Percentiles rank a stretch among this genome's conserved stretches.
Conservation (phyloP, 2,888 invertebrate genomes). For the Mesorhabditis belari region DNA sequence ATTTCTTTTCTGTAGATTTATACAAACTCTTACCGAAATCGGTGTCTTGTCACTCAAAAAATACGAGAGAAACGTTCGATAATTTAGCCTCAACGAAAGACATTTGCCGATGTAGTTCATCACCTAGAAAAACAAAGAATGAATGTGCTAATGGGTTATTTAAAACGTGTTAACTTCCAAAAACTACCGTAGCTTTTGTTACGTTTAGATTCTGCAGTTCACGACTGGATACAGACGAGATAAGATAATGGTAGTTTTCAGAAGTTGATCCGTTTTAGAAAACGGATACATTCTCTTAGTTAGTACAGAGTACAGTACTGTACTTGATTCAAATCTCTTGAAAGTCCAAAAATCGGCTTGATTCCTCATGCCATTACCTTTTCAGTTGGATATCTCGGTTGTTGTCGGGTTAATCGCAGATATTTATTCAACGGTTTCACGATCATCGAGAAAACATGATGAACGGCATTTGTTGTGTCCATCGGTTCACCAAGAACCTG, state of each 20-base stretch:
- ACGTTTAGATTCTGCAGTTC: too few species aligned
- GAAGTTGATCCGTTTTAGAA: neutral
- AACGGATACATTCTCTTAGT: too few species aligned
- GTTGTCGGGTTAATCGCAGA: constrained; percentile 84
- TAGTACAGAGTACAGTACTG: too few species aligned
- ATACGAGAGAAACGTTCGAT: constrained; percentile 86
- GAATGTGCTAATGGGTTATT: neutral
- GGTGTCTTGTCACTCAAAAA: constrained; percentile 63
- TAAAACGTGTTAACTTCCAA: too few species aligned
- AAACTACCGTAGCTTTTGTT: too few species aligned
- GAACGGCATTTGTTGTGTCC: constrained; percentile 90
- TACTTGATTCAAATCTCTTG: too few species aligned
- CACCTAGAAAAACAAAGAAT: constrained; percentile 60
- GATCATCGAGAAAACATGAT: constrained; percentile 93
- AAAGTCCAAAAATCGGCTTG: too few species aligned
- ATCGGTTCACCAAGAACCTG: constrained; percentile 67
- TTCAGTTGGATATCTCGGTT: constrained; percentile 88
- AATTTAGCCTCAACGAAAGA: constrained; percentile 84
- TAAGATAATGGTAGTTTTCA: constrained; percentile 2
- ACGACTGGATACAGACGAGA: too few species aligned
- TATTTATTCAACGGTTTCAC: constrained; percentile 92
- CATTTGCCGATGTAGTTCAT: constrained; percentile 82
- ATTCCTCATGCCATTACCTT: constrained; percentile 14
- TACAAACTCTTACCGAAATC: neutral
- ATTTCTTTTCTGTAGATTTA: neutral